Conservation (phyloP, 2,797 vertebrate species). For the Pampus argenteus region DNA sequence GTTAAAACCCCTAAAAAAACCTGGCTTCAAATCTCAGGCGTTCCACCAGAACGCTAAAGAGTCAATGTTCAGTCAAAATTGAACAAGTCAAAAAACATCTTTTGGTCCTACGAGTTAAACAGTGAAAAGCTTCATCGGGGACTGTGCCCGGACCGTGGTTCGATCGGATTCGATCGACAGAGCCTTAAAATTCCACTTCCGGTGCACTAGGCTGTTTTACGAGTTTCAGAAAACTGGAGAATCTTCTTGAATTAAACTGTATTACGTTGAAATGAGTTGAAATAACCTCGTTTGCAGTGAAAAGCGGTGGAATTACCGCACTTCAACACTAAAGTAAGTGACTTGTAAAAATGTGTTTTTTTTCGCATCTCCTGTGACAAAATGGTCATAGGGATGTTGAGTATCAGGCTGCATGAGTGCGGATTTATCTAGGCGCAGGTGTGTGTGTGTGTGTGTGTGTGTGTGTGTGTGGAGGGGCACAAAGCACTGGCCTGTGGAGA, state of each 20-base stretch:
- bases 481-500: constrained; percentile 83
- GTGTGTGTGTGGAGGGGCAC: constrained; percentile 56
- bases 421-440: constrained; percentile 43
- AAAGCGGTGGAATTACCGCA: background rate
- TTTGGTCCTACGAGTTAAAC: too few relatives aligned
- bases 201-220: background rate
- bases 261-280: background rate
- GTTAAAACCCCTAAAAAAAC: background rate
- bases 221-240: background rate
- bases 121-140: too few relatives aligned
- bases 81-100: too few relatives aligned
- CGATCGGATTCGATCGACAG: too few relatives aligned
- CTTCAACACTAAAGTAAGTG: background rate
- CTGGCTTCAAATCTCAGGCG: background rate
- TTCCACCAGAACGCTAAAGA: too few relatives aligned
- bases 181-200: too few relatives aligned
- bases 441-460: constrained; percentile 33
- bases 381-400: background rate
- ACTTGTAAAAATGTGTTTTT: background rate
- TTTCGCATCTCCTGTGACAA: background rate
- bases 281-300: background rate
- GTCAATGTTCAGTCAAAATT: background rate
- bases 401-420: background rate
- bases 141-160: too few relatives aligned
- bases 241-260: background rate